phyloP scores from a whole-genome alignment of 2,888 invertebrate species.

The Epirrhoe alternata region DNA sequence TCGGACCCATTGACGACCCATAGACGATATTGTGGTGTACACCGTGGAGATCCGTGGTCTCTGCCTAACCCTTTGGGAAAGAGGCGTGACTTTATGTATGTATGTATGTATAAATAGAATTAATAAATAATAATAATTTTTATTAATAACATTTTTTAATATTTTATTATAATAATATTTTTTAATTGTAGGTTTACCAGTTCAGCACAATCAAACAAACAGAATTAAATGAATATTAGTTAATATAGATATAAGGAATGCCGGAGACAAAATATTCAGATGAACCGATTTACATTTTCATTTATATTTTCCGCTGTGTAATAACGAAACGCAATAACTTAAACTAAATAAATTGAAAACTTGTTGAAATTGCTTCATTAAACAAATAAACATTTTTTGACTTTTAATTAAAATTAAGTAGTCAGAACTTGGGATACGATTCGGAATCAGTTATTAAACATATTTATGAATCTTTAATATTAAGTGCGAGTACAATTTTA shows the following conservation, averaged over 20 bases:
- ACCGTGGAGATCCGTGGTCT: no score
- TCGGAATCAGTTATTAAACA: constrained; percentile 4
- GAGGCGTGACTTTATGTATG: no score
- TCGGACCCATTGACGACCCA: no score
- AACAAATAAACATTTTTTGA: constrained; percentile 1
- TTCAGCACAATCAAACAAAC: no score
- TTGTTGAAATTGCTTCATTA: constrained; percentile 18
- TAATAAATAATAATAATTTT: no score
- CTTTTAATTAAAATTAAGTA: constrained; percentile 20
- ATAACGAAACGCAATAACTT: constrained; percentile 9
- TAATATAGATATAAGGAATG: neutral
- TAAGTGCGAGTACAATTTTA: neutral
- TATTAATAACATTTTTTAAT: no score
- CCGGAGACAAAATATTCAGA: neutral
- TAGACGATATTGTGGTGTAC: no score
- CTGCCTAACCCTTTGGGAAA: no score
- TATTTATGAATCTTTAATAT: constrained; percentile 16
- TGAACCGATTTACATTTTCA: neutral
- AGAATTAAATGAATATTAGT: neutral
- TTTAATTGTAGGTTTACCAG: no score
- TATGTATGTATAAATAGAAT: no score
- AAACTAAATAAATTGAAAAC: neutral
- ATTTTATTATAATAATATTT: no score
- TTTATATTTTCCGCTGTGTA: neutral
- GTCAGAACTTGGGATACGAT: constrained; percentile 6